Percentiles rank a stretch among this genome's conserved stretches.
Evolutionary conservation across 64 coral and sea anemone genomes (phyloP).

Genomic region (Montipora cactus): DNA sequence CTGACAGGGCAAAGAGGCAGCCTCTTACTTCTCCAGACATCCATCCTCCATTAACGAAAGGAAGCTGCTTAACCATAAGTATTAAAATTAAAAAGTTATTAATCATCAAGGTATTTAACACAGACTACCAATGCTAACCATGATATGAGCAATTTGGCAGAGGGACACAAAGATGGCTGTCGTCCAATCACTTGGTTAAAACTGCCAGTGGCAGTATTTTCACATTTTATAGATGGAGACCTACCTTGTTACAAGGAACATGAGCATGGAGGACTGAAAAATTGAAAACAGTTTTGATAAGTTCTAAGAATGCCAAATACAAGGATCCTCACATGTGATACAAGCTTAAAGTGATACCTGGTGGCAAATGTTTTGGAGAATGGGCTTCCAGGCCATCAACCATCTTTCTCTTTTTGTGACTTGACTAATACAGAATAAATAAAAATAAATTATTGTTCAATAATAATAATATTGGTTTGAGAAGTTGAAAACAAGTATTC

Average conservation of each 20-base stretch:
- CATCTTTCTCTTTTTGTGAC: constrained; percentile 75
- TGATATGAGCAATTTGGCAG: no score
- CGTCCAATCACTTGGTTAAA: no score
- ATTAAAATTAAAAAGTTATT: no score
- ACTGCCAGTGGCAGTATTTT: background rate
- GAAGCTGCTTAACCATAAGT: no score
- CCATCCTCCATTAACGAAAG: no score
- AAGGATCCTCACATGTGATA: background rate
- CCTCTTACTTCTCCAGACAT: no score
- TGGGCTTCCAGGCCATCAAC: constrained; percentile 28
- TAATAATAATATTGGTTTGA: no score
- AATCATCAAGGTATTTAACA: no score
- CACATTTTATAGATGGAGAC: background rate
- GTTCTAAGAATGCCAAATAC: background rate
- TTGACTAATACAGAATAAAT: constrained; percentile 38
- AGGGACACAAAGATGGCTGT: no score
- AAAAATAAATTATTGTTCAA: background rate
- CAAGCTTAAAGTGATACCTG: constrained; percentile 13
- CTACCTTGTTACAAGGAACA: constrained; percentile 75
- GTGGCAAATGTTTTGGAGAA: constrained; percentile 32
- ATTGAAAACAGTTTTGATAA: background rate
- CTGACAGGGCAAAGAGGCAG: no score
- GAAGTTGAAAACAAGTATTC: no score
- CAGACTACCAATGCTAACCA: no score
- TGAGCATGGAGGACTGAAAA: constrained; percentile 47